Conservation (phyloP, 2,888 invertebrate species). For the Bembecia ichneumoniformis region DNA sequence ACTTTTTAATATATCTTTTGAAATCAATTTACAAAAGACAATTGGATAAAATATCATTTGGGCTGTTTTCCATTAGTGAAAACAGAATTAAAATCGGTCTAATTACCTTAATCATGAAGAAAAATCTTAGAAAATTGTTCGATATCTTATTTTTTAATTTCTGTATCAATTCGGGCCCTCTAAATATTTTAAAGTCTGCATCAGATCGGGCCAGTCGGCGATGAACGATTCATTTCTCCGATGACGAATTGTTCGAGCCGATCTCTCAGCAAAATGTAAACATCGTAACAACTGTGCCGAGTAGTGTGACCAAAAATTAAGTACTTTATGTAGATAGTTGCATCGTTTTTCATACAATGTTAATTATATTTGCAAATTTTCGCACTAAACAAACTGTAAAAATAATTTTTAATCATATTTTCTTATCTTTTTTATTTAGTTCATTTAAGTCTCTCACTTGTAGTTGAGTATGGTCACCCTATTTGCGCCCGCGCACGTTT, state of each 20-base stretch:
- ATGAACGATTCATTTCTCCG: slow-evolving; percentile 58
- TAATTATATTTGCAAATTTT: background rate
- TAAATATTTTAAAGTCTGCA: slow-evolving; percentile 1
- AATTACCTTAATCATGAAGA: no score
- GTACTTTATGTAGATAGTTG: background rate
- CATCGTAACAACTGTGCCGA: slow-evolving; percentile 29
- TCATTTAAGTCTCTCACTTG: no score
- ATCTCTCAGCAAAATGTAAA: slow-evolving; percentile 28
- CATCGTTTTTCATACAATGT: background rate
- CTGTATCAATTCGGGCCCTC: slow-evolving; percentile 9
- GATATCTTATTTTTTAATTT: background rate
- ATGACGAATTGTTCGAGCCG: slow-evolving; percentile 58
- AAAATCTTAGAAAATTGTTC: no score
- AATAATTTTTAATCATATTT: background rate
- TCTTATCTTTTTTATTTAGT: background rate
- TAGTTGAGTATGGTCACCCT: slow-evolving; percentile 16
- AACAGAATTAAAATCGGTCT: no score
- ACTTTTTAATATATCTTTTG: no score
- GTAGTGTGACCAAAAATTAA: slow-evolving; percentile 16
- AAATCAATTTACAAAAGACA: no score
- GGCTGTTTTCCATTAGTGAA: no score
- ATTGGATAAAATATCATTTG: no score
- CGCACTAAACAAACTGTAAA: background rate
- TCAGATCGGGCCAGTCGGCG: slow-evolving; percentile 21
- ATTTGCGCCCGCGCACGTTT: slow-evolving; percentile 38